Evolutionary conservation across 1,140 invertebrate species (phyloP), one percentile per base, ranked within the genome.

Genomic region (Ips nitidus): DNA sequence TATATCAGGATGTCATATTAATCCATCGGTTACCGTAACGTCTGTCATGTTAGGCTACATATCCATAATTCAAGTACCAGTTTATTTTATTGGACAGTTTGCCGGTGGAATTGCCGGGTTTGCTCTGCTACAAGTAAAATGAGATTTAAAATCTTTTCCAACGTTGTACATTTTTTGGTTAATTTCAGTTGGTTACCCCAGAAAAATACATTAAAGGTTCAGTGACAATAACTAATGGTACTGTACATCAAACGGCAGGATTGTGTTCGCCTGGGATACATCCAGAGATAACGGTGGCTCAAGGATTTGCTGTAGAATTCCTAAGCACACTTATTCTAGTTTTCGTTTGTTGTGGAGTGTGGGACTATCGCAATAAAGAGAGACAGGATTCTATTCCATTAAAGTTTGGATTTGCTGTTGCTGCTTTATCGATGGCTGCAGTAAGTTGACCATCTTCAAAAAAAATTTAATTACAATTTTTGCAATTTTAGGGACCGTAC

Each of bases 401-500:
- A 2, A 86, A 85, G 68, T 89, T 90, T 73, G 90, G 86, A 4
- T 75, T 90, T 3, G 80, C 84, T n/a, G 80, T 92, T 64, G 78
- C 86, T 50, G 84, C 83, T 1, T 75, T 91, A 1, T 87, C 88
- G 37, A 79, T 89, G 50, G 83, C 85, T 8, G 85, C 85, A 36
- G 82, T 81, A 77, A 80, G 76, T 74, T 42, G 7, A 3, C 1
- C 3, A 50, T 50, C 45, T 8, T 50, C 45, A 3, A 2, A 2
- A 6, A 22, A 22, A 22, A 22, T 50, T 50, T 50, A 50, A 22
- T 50, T 2, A 50, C 1, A 3, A 50, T 50, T 50, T 50, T 50
- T 6, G 22, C 7, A 50, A 50, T 2, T 70, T 74, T 69, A 90
- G 88, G 86, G 86, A n/a, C 86, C 87, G n/a, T 89, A 86, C 72